Conservation (phyloP, 2,797 vertebrate genomes). For the Perodicticus potto region DNA sequence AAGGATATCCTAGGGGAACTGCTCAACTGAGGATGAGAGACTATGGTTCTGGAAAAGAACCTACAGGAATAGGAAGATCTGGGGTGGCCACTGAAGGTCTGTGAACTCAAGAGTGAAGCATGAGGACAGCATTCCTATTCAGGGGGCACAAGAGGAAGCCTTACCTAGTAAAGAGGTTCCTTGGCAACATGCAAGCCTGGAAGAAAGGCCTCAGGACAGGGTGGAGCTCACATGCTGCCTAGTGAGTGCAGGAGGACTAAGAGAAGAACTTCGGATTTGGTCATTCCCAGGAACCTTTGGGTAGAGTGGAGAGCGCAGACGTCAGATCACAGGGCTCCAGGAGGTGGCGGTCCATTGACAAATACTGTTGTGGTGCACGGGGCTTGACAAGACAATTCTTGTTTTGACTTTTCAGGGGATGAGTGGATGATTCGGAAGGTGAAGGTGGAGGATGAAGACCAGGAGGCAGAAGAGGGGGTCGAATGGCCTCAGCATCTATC, state of each 20-base stretch:
- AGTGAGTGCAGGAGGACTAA: background rate
- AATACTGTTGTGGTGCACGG: background rate
- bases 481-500: conserved; percentile 76
- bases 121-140: background rate
- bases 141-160: background rate
- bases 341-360: background rate
- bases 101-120: background rate
- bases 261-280: background rate
- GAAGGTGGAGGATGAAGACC: conserved; percentile 85
- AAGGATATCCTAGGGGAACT: background rate
- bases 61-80: background rate
- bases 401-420: conserved; percentile 49
- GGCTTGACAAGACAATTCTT: background rate
- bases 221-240: background rate
- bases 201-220: background rate
- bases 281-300: background rate
- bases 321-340: background rate
- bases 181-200: background rate
- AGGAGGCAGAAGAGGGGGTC: conserved; percentile 68
- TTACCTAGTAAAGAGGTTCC: background rate
- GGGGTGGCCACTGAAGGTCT: background rate
- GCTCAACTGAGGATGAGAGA: background rate
- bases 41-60: background rate
- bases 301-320: background rate
- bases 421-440: conserved; percentile 85